Percentiles rank a stretch among this genome's conserved stretches.
Evolutionary conservation across 1,140 invertebrate species (phyloP).

Genomic region (Carposina sasakii): DNA sequence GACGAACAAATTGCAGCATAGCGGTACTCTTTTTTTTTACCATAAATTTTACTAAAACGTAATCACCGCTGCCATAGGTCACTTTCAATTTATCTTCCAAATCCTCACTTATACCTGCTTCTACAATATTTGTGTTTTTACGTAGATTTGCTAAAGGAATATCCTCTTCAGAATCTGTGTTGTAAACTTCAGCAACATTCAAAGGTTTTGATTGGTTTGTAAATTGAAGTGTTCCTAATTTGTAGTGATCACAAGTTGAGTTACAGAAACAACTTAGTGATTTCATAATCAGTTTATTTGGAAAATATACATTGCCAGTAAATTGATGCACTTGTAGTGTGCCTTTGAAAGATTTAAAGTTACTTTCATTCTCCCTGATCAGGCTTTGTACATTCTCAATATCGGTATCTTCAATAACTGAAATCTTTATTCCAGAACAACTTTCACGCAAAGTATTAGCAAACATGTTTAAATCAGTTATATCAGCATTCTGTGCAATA

Average conservation of each 20-base stretch:
- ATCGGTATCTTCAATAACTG: constrained; percentile 14
- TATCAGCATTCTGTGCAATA: no score
- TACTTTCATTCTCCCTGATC: constrained; percentile 13
- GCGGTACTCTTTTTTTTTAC: constrained; percentile 15
- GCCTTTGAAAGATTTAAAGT: constrained; percentile 8
- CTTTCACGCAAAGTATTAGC: constrained; percentile 6
- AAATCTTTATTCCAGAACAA: constrained; percentile 12
- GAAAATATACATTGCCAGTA: constrained; percentile 8
- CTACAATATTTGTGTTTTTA: neutral
- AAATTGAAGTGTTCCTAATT: constrained; percentile 10
- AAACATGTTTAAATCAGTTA: constrained; percentile 13
- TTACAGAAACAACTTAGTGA: constrained; percentile 14
- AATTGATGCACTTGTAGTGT: constrained; percentile 14
- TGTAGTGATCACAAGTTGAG: constrained; percentile 12
- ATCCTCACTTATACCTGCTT: constrained; percentile 1
- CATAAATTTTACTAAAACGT: constrained; percentile 10
- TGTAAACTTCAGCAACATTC: neutral
- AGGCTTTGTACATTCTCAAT: constrained; percentile 9
- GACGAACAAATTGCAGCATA: constrained; percentile 10
- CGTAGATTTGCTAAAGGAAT: constrained; percentile 10
- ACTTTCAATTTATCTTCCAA: constrained; percentile 6
- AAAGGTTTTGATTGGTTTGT: neutral
- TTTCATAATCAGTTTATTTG: constrained; percentile 11
- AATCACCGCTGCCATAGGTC: constrained; percentile 15
- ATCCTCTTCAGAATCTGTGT: constrained; percentile 17